Percentiles rank a stretch among this genome's conserved stretches.
Conservation (phyloP, 2,888 invertebrate genomes). For the Aromia moschata region DNA sequence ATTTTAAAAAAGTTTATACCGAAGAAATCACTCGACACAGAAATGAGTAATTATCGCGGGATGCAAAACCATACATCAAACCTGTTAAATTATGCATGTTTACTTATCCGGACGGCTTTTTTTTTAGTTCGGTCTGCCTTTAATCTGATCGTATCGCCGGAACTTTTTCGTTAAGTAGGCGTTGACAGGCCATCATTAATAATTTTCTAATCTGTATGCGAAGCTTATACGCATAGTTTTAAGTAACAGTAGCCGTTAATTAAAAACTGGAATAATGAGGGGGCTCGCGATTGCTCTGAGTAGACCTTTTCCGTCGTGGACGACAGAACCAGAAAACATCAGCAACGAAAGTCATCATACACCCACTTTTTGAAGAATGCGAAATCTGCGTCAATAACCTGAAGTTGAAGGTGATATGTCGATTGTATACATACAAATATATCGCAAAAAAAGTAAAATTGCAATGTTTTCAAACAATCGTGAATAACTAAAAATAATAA, state of each 20-base stretch:
- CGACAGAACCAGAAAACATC: no score
- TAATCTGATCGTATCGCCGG: constrained; percentile 49
- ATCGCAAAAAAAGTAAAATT: no score
- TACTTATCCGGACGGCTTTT: constrained; percentile 32
- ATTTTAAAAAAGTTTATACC: no score
- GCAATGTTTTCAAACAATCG: no score
- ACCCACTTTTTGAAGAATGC: no score
- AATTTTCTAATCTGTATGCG: constrained; percentile 44
- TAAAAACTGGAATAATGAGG: constrained; percentile 13
- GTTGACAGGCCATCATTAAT: constrained; percentile 53
- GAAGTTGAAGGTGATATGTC: no score
- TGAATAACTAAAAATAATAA: no score
- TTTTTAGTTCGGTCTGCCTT: constrained; percentile 28
- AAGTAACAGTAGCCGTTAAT: constrained; percentile 45
- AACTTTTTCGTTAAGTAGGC: constrained; percentile 50
- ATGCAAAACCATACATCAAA: constrained; percentile 44
- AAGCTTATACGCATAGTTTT: constrained; percentile 23
- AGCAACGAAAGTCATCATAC: no score
- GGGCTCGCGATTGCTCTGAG: constrained; percentile 3
- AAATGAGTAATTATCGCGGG: constrained; percentile 40
- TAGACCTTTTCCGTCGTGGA: no score
- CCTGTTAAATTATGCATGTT: constrained; percentile 41
- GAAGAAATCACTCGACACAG: constrained; percentile 26
- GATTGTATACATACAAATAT: no score
- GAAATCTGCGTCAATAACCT: neutral